phyloP scores from a whole-genome alignment of 2,797 vertebrate genomes.

The Rhynchonycteris naso region DNA sequence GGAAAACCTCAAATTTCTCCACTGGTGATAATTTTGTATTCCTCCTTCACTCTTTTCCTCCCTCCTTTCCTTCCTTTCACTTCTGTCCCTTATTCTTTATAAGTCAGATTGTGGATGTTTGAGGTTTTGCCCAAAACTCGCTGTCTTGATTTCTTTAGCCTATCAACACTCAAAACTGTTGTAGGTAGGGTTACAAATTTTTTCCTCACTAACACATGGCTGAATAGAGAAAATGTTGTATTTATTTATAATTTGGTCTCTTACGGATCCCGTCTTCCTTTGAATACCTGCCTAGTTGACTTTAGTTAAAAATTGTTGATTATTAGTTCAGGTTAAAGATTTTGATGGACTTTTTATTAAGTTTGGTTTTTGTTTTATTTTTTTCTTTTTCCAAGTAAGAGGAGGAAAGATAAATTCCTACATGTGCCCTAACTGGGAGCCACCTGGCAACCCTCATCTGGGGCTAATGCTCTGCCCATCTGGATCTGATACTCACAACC shows the following conservation, averaged over 20 bases:
- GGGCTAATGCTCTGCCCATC: too few species aligned
- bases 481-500: too few species aligned
- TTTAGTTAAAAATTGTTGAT: not conserved
- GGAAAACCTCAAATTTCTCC: not conserved
- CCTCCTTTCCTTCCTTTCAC: not conserved
- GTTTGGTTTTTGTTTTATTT: not conserved
- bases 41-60: not conserved
- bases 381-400: too few species aligned
- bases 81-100: not conserved
- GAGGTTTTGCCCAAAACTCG: not conserved
- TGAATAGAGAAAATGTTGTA: not conserved
- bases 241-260: not conserved
- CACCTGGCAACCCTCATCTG: too few species aligned
- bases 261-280: not conserved
- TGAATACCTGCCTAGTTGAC: not conserved
- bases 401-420: too few species aligned
- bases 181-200: not conserved
- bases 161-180: not conserved
- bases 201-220: not conserved
- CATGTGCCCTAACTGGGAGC: too few species aligned
- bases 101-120: not conserved
- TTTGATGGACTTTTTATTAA: not conserved
- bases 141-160: not conserved
- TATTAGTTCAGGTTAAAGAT: not conserved
- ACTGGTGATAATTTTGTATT: not conserved